Base-by-base conservation (phyloP, 2,113 vertebrate genomes). In the Taxidea taxus region DNA sequence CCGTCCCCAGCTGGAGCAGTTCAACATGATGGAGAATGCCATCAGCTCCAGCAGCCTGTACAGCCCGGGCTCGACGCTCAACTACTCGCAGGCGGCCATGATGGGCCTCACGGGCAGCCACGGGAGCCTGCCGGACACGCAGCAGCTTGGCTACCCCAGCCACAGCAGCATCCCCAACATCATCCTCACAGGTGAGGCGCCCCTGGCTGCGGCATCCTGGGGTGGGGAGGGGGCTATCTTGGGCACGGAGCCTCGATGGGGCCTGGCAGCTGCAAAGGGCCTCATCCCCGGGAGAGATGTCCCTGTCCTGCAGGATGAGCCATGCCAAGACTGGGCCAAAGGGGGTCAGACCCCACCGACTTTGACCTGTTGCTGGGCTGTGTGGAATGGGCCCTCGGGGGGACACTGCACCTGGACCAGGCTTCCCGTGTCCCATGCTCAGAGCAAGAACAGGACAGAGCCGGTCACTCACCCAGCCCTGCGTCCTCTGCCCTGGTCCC, bases 101-200 rank as follows among this genome's bases (percentile, higher is more conserved):
- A 99, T 99, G 99, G 99, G 99, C n/a, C 99, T 99, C 34, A 99
- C 99, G 0, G 99, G 99, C 78, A 99, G 99, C 92, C 99, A 98
- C 0, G 94, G 98, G 96, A 99, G 99, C 98, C 98, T 99, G 81
- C 99, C 99, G 47, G 99, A 99, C 97, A 94, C 99, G 0, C 99
- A 99, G 98, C 99, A 99, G 94, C 99, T 99, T 0, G 98, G 98
- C 92, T 99, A 99, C 98, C 98, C 99, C 98, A 99, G 98, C 99
- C 99, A 99, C 54, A 96, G 99, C 87, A 99, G 99, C 98, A 99
- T 99, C 98, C 99, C 99, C 96, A 99, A 99, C 98, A 99, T 99
- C 98, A 99, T 99, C 97, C 99, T 99, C 78, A 99, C 99, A 99
- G 99, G 99, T 99, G 98, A 97, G 97, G 51, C 54, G 5, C 58